A percentile compares a stretch with the other conserved stretches of the same genome.
Conservation (phyloP, 2,113 vertebrate species). For the Sarotherodon lohbergeri region DNA sequence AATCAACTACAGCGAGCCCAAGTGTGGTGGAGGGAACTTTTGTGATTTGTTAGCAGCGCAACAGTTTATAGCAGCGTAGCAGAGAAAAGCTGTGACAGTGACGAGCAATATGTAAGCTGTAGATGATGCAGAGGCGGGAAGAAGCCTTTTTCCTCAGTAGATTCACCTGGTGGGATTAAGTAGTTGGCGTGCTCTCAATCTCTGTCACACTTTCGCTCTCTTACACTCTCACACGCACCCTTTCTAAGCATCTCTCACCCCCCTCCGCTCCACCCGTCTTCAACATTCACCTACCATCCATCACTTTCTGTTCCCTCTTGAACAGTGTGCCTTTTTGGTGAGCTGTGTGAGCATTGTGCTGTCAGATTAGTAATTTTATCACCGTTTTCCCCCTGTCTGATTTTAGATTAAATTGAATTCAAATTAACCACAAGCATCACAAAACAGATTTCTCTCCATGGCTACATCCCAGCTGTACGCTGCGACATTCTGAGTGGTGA, state of each 20-base stretch:
- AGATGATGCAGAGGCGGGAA: not conserved
- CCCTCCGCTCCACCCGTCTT: not conserved
- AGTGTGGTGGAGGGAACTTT: not conserved
- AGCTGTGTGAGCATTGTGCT: not conserved
- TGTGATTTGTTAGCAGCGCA: not conserved
- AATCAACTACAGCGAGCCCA: not conserved
- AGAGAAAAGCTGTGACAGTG: accelerated
- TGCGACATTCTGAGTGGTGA: not conserved
- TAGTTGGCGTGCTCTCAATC: not conserved
- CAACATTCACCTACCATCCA: conserved; percentile 43
- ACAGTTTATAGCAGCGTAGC: not conserved
- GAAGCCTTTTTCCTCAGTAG: conserved; percentile 5
- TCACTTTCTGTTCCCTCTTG: conserved; percentile 48
- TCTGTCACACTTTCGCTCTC: not conserved
- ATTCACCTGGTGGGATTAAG: not conserved
- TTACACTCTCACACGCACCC: conserved; percentile 1
- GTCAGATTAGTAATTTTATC: not conserved
- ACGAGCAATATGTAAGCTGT: not conserved
- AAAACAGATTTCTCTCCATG: not conserved
- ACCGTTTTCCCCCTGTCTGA: not conserved
- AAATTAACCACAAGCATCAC: not conserved
- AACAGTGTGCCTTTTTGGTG: not conserved
- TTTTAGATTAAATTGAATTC: not conserved
- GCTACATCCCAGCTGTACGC: not conserved
- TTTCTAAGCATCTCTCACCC: not conserved